These are phyloP conservation scores for Diprion similis DNA, from an alignment of 1,140 invertebrate species.

Conservation along the genomic window DNA sequence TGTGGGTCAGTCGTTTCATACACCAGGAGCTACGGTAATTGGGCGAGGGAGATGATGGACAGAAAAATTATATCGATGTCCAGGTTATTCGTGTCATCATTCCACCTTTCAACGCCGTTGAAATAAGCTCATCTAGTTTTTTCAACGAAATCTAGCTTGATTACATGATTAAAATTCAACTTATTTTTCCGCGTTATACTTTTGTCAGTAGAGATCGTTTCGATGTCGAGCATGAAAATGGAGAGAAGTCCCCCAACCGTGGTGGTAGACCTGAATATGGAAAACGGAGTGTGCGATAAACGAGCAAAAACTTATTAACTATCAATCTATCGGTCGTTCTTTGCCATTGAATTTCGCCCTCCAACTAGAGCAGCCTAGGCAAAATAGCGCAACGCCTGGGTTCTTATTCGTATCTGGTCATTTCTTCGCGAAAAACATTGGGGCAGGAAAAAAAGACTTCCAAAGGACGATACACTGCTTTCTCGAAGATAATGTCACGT, in stretches of 20 bases:
- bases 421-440: neutral
- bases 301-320: no score
- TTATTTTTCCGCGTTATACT: no score
- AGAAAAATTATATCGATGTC: neutral
- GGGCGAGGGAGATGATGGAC: neutral
- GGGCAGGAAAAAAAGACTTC: neutral
- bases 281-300: no score
- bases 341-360: neutral
- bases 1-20: slow-evolving; percentile 46
- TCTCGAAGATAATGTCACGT: neutral
- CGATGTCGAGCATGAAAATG: no score
- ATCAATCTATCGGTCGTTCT: neutral
- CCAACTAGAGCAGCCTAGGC: neutral
- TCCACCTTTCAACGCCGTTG: neutral
- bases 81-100: neutral
- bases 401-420: neutral
- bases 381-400: neutral
- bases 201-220: no score
- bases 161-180: no score
- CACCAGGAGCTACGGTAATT: slow-evolving; percentile 30
- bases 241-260: no score
- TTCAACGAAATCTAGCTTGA: no score
- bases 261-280: no score
- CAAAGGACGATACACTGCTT: neutral
- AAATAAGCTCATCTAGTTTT: no score